Evolutionary conservation across 2,888 invertebrate genomes (phyloP).

Genomic region (Euproctis similis): DNA sequence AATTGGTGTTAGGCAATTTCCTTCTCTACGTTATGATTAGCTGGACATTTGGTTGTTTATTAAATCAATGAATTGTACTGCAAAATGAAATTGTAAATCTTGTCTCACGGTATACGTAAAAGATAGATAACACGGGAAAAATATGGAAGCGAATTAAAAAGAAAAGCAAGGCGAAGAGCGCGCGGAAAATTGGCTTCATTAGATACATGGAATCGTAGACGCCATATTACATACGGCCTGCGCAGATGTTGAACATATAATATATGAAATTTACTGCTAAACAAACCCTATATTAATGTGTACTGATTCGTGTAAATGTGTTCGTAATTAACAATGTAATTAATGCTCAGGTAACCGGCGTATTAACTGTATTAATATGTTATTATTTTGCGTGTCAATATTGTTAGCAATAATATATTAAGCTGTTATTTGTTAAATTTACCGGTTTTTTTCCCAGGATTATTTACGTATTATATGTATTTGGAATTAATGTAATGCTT

Average conservation of each 20-base stretch:
- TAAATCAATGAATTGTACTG: slow-evolving; percentile 64
- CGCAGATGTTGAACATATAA: slow-evolving; percentile 15
- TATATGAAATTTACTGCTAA: slow-evolving; percentile 4
- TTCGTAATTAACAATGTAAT: not conserved
- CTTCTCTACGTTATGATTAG: slow-evolving; percentile 10
- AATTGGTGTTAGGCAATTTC: slow-evolving; percentile 11
- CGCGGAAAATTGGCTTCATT: slow-evolving; percentile 73
- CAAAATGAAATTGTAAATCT: slow-evolving; percentile 72
- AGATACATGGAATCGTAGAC: slow-evolving; percentile 54
- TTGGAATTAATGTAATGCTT: too few relatives aligned
- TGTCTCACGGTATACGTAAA: slow-evolving; percentile 58
- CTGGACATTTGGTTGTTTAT: slow-evolving; percentile 36
- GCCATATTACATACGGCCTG: slow-evolving; percentile 37
- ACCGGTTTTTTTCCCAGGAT: too few relatives aligned
- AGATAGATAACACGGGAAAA: slow-evolving; percentile 71
- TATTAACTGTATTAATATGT: not conserved
- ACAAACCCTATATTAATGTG: not conserved
- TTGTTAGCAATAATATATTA: too few relatives aligned
- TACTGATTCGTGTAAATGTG: not conserved
- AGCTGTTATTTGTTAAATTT: too few relatives aligned
- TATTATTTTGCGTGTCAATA: too few relatives aligned
- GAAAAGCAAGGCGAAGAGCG: slow-evolving; percentile 63
- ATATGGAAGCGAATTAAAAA: slow-evolving; percentile 69
- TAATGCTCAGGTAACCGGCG: not conserved
- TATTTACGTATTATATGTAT: too few relatives aligned